Evolutionary conservation across 1,140 invertebrate genomes (phyloP), one percentile per base, ranked within the genome.

Genomic region (Ceratina calcarata): DNA sequence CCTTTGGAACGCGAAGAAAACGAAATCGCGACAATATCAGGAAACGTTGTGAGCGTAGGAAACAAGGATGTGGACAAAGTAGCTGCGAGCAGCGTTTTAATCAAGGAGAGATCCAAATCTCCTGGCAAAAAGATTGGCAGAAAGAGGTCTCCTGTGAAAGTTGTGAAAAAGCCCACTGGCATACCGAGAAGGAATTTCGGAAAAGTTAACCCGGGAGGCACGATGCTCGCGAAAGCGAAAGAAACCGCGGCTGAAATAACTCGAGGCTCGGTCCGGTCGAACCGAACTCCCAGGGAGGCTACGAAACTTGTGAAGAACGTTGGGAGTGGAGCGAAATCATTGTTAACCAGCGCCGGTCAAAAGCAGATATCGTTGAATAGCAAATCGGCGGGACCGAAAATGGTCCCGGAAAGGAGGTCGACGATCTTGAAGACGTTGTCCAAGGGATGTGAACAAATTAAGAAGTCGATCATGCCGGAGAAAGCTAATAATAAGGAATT

Each of bases 131-230:
- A 89, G 75, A 37, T 90, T 13, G 82, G 86, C 32, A 88, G 89
- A 49, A 86, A 90, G 72, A 90, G 81, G 80, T 92, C 91, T 7
- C 91, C 92, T 0, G 74, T 91, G 32, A 91, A 91, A 72, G 77
- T 88, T 0, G 53, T 86, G 0, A 92, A 85, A 64, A 93, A 90
- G 66, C 73, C 65, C n/a, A 72, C 69, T 7, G 80, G 70, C 51
- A 62, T 78, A 24, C 65, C 85, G 16, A 87, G 72, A 74, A 86
- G 75, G 32, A 78, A 66, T 72, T 57, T 81, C 20, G 57, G 68
- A 15, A 62, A 74, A 37, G 58, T 78, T 2, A 67, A 61, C 51
- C 84, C 87, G 15, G 83, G 78, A 37, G 81, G 51, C 0, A 32
- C 68, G 15, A 60, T 69, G 6, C 13, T 82, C 13, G 61, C 78